Base-by-base conservation (phyloP, 2,888 invertebrate species). In the Eupelmus urozonus region DNA sequence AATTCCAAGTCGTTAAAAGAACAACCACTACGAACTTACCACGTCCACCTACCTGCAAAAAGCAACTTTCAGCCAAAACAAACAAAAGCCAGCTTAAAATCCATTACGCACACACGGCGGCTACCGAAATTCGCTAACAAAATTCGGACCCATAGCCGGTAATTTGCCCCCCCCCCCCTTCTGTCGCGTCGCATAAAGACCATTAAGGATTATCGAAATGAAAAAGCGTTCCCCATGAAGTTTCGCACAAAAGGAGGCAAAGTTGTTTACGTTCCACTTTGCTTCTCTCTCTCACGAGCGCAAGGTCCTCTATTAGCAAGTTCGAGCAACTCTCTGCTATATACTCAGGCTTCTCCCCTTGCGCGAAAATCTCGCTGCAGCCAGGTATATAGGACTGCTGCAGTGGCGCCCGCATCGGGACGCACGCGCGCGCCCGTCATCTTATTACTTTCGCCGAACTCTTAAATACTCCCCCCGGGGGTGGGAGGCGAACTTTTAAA, bases 371-470 rank as follows among this genome's bases (percentile, higher is more conserved):
- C 67, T 60, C 51, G n/a, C 13, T 45, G 45, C 45, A 16, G 3
- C 5, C 16, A 45, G 2, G 45, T 45, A 45, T 45, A 34, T 34
- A 9, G 9, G 34, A 34, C 34, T 5, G 9, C 3, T 7, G 45
- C 45, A 45, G 81, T 69, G 49, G 63, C 60, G 49, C 53, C 82
- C 20, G 80, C 70, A 77, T 75, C 81, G 13, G 45, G 63, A 67
- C 76, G n/a, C n/a, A n/a, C n/a, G n/a, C n/a, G n/a, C n/a, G n/a
- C n/a, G n/a, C n/a, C n/a, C n/a, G 78, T 82, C 82, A 80, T 84
- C 83, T 85, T 85, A 87, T 85, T 85, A 86, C 87, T 86, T 85
- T 80, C 79, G 81, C 71, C 81, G 83, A 86, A 88, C 85, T 87
- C 85, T 86, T 87, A 86, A 87, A 87, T 86, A 87, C 87, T 85